Evolutionary conservation across 2,888 invertebrate species (phyloP), one percentile per base, ranked within the genome.

Genomic region (Syrista parreyssii): DNA sequence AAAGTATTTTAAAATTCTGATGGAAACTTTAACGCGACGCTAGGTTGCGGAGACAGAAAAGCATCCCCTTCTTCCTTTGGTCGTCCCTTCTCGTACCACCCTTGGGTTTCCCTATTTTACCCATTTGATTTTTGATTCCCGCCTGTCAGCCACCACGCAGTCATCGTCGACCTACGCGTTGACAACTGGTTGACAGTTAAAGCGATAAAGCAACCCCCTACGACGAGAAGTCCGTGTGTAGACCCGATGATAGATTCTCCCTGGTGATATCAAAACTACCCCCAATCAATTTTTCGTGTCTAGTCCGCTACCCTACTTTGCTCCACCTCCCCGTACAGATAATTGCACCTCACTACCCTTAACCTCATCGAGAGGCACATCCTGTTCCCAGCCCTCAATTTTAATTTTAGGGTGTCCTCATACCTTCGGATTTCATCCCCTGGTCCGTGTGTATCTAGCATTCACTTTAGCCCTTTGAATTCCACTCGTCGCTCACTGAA

Each of bases 1-100:
- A 78, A 80, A 79, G 76, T 75, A 73, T 82, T 84, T 84, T 81
- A 81, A 83, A 83, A 82, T 86, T 85, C 81, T 77, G 74, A 75
- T 73, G 79, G 69, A 78, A 84, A 84, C 81, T 86, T 83, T 76
- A 74, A 68, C 6, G 69, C 68, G 75, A 83, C 76, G 80, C 79
- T 76, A 79, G 77, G 81, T 81, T 82, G 80, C 76, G 34, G 74
- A 75, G 79, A 81, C 76, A 76, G 78, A 75, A 34, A 84, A 79
- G 77, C 82, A 81, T 84, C 80, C 76, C 40, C 74, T 71, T 78
- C 55, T 9, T 55, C 23, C 9, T 2, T 55, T 68, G 68, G 75
- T 74, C 79, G 71, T 81, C 79, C 77, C 80, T 79, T 76, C 74
- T 23, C 9, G 9, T 55, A 9, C 23, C 23, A 9, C 55, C 55